A percentile compares a stretch with the other conserved stretches of the same genome.
phyloP scores from a whole-genome alignment of 2,797 vertebrate genomes.

The Todus mexicanus region DNA sequence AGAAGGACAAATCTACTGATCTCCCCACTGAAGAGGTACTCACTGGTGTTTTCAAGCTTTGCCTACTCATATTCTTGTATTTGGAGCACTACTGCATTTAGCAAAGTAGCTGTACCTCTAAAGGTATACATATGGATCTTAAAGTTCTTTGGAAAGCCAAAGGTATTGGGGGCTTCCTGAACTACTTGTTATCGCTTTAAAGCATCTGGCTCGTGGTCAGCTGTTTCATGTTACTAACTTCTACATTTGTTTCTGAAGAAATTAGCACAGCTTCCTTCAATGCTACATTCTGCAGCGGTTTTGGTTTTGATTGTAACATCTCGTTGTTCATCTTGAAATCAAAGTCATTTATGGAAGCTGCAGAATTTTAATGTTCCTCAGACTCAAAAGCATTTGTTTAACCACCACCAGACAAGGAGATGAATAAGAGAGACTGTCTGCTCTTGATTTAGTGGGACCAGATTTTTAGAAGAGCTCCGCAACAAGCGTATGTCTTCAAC shows the following conservation, averaged over 20 bases:
- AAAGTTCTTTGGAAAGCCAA: conserved; percentile 39
- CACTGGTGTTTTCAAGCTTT: neutral
- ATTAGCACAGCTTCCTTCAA: conserved; percentile 44
- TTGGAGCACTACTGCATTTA: neutral
- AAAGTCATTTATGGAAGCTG: conserved; percentile 62
- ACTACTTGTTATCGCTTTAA: conserved; percentile 3
- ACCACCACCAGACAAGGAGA: conserved; percentile 59
- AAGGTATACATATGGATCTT: conserved; percentile 30
- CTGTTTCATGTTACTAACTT: conserved; percentile 53
- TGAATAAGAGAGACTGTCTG: conserved; percentile 47
- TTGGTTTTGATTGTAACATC: conserved; percentile 57
- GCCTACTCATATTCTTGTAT: neutral
- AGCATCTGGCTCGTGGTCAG: conserved; percentile 61
- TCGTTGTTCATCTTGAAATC: conserved; percentile 49
- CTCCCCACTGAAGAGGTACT: neutral
- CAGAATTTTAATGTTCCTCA: conserved; percentile 60
- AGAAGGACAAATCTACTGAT: neutral
- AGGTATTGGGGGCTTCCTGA: conserved; percentile 44
- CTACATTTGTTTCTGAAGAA: conserved; percentile 60
- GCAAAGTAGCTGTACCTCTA: neutral
- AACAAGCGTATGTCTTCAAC: neutral
- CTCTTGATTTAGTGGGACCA: conserved; percentile 49
- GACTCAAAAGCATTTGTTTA: conserved; percentile 64
- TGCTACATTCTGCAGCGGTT: conserved; percentile 10
- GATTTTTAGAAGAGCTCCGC: conserved; percentile 38